Evolutionary conservation across 2,797 vertebrate genomes (phyloP).

Genomic region (Bradypus variegatus): DNA sequence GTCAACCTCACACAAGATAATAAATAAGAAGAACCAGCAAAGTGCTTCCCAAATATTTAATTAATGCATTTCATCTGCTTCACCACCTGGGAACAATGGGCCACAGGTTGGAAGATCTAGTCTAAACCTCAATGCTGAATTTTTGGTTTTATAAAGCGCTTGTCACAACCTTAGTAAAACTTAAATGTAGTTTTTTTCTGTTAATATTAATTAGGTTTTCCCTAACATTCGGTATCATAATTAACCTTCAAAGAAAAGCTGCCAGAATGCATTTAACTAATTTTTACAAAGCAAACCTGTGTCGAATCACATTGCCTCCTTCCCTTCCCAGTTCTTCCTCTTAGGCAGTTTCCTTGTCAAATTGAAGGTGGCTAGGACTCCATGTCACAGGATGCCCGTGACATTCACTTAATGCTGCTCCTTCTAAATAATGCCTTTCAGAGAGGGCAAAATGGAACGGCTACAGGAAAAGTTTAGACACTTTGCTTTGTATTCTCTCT

Average conservation of each 20-base stretch:
- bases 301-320: not conserved
- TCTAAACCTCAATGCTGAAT: slow-evolving; percentile 38
- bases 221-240: slow-evolving; percentile 52
- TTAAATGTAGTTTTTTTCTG: slow-evolving; percentile 40
- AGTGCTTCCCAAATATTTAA: slow-evolving; percentile 63
- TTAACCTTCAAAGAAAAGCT: slow-evolving; percentile 53
- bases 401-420: not conserved
- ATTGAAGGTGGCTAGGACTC: not conserved
- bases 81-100: slow-evolving; percentile 57
- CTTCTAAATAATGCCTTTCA: not conserved
- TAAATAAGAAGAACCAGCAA: slow-evolving; percentile 50
- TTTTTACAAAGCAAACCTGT: slow-evolving; percentile 26
- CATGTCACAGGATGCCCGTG: not conserved
- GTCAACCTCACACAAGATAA: slow-evolving; percentile 50
- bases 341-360: slow-evolving; percentile 1
- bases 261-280: slow-evolving; percentile 37
- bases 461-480: not conserved
- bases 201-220: slow-evolving; percentile 60
- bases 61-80: slow-evolving; percentile 59
- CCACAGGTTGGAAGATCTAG: slow-evolving; percentile 45
- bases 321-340: not conserved
- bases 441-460: not conserved
- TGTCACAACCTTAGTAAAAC: slow-evolving; percentile 59
- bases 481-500: not conserved
- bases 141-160: slow-evolving; percentile 32